A percentile compares a stretch with the other conserved stretches of the same genome.
Conservation (phyloP, 2,888 invertebrate genomes). For the Sphaerolaimus hirsutus region DNA sequence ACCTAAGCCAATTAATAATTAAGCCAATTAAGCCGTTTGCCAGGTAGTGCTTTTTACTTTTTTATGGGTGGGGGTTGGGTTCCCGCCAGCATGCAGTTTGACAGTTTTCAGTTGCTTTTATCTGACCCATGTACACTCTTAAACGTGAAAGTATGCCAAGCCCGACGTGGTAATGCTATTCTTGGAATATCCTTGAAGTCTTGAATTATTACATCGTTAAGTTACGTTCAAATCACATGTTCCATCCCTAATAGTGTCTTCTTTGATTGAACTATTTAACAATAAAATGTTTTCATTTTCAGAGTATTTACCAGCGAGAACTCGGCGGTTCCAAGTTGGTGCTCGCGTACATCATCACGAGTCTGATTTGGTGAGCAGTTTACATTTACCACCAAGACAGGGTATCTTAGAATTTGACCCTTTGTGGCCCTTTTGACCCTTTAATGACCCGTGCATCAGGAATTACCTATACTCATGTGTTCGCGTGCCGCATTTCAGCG, state of each 20-base stretch:
- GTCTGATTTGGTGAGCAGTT: not conserved
- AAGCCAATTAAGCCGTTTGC: no score
- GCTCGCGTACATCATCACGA: not conserved
- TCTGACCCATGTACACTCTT: no score
- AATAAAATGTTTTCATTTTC: not conserved
- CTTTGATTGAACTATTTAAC: not conserved
- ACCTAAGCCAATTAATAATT: no score
- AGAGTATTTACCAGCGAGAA: not conserved
- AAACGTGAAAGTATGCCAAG: no score
- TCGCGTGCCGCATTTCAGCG: slow-evolving; percentile 30
- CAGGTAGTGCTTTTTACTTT: no score
- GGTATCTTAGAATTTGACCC: not conserved
- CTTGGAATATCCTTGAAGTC: not conserved
- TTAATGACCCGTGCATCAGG: not conserved
- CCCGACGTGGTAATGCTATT: no score
- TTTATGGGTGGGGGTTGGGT: no score
- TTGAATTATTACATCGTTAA: not conserved
- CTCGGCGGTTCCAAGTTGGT: not conserved
- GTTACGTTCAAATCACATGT: no score
- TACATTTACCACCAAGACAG: not conserved
- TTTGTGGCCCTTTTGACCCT: not conserved
- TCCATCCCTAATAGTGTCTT: no score
- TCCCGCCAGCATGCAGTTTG: no score
- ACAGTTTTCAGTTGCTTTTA: no score
- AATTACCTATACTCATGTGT: not conserved